Evolutionary conservation across 2,113 vertebrate species (phyloP), one percentile per base, ranked within the genome.

Genomic region (Nycticryphes semicollaris): DNA sequence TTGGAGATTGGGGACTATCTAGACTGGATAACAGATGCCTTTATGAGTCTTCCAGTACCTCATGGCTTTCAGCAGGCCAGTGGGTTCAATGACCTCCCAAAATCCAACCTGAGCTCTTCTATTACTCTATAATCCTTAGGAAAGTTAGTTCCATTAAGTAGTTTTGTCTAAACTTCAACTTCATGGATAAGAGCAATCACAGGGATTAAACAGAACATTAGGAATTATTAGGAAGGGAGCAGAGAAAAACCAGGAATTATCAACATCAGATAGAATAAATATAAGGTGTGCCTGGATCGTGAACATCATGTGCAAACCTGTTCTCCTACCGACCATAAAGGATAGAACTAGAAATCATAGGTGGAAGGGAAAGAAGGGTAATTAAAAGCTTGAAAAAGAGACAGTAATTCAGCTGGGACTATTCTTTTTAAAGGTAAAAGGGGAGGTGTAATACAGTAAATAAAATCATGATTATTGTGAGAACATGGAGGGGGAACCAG

Each of bases 301-400:
- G 62, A 79, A 53, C 39, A 60, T 95, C 96, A 62, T 94, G 92
- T 94, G 79, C 53, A 76, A 94, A 95, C 57, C 87, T 95, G 88
- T 79, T 87, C 33, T 94, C 24, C 6, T 35, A 66, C 62, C 14
- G 4, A 91, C 75, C 21, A 75, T 59, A 81, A 87, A 76, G 37
- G 10, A 37, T 21, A 75, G 47, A 89, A 47, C 41, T 45, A 35
- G 39, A 90, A 93, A 90, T 76, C 5, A 4, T 66, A 83, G 63
- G 82, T 88, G 53, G 64, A 79, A 89, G 51, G 23, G 66, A 91
- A 82, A 91, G 21, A 68, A 68, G 30, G 14, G 19, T 68, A 94
- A 95, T 82, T 82, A 82, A 90, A 87, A 69, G 10, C 41, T 82
- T 88, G 85, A 85, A 94, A 84, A 95, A 68, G 25, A 85, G 43